phyloP scores from a whole-genome alignment of 2,888 invertebrate species.

The Drosophila bunnanda region DNA sequence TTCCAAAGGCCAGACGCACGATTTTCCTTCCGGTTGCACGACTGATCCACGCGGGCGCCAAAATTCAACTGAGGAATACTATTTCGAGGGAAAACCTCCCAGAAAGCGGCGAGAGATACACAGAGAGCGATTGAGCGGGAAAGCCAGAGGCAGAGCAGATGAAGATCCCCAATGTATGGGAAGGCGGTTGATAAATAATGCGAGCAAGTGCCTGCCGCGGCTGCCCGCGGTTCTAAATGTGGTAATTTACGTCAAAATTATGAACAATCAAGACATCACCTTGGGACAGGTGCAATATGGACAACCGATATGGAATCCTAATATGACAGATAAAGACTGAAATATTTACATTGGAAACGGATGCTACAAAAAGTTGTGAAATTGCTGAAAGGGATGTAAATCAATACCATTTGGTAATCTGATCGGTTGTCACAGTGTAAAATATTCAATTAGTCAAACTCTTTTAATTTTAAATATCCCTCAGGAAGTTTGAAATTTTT shows the following conservation, averaged over 20 bases:
- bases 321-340: neutral
- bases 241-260: slow-evolving; percentile 54
- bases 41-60: slow-evolving; percentile 55
- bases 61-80: slow-evolving; percentile 61
- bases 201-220: slow-evolving; percentile 8
- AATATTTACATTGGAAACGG: neutral
- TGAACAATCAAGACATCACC: slow-evolving; percentile 51
- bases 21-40: slow-evolving; percentile 39
- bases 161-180: slow-evolving; percentile 5
- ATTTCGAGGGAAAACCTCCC: slow-evolving; percentile 32
- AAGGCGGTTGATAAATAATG: slow-evolving; percentile 14
- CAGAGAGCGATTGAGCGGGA: slow-evolving; percentile 23
- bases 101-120: neutral
- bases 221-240: slow-evolving; percentile 32
- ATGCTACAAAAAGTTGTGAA: neutral
- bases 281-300: slow-evolving; percentile 20
- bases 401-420: neutral
- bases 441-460: neutral
- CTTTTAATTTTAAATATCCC: neutral
- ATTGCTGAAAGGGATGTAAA: neutral
- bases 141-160: slow-evolving; percentile 1
- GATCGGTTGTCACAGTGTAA: neutral
- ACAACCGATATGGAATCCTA: neutral
- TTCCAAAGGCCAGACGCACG: slow-evolving; percentile 37
- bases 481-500: neutral